Base-by-base conservation (phyloP, 1,140 invertebrate species). In the Drosophila littoralis region DNA sequence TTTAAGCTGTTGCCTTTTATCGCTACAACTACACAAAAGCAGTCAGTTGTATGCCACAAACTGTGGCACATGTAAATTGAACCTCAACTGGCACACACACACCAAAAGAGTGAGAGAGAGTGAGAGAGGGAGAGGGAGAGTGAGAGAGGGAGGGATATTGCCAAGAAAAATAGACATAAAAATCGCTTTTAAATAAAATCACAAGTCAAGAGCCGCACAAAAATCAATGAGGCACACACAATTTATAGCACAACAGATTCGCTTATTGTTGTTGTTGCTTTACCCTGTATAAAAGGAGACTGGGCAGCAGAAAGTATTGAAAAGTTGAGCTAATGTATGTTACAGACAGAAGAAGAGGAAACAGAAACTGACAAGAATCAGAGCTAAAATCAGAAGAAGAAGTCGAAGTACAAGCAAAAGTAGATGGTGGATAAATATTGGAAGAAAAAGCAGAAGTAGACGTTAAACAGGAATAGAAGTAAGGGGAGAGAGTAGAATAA, bases 131-230 rank as follows among this genome's bases (percentile, higher is more conserved):
- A 46, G 2, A 60, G 6, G 8, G 10, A 55, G 13, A 48, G 6
- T 6, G 15, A 33, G 2, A 10, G 13, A n/a, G 35, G 33, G 50
- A 12, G 50, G n/a, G n/a, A 35, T 17, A 6, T 35, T 66, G 45
- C 13, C 55, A 45, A 65, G 36, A 46, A 63, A 75, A 79, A 79
- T 72, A 74, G 73, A 77, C 64, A 72, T 64, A 35, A 65, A 65
- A 79, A 58, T 67, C 54, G 59, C 35, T 72, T 79, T 72, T 79
- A 79, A 82, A 79, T 66, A 69, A 79, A 82, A 82, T 82, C 76
- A 79, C 58, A 72, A 83, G 70, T 76, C 75, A 54, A 68, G 73
- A 66, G 55, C 54, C 35, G 52, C 48, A 38, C 32, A 54, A 68
- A 64, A 82, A 79, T 76, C 81, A 83, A 83, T 79, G 80, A 72